Evolutionary conservation across 2,113 vertebrate species (phyloP).

Genomic region (Tympanuchus pallidicinctus): DNA sequence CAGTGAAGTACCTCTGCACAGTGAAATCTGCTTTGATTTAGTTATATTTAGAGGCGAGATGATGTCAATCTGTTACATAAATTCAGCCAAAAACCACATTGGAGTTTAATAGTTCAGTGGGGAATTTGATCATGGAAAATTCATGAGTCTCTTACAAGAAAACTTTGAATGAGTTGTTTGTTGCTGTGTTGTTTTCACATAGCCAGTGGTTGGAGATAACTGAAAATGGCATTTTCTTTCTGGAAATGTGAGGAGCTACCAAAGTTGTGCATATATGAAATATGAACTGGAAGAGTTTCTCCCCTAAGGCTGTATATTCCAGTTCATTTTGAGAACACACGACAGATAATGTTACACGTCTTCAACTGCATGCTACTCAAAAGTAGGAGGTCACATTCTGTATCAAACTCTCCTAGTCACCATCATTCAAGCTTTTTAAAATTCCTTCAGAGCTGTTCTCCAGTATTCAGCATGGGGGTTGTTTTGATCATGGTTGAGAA

Average conservation of each 20-base stretch:
- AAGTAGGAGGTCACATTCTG: background rate
- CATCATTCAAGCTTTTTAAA: background rate
- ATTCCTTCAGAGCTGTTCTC: background rate
- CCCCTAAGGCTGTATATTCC: background rate
- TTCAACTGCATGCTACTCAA: background rate
- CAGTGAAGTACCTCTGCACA: constrained; percentile 16
- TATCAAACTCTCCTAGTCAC: background rate
- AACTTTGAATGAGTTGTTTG: constrained; percentile 45
- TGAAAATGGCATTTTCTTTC: constrained; percentile 28
- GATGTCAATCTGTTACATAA: constrained; percentile 60
- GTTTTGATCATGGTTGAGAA: background rate
- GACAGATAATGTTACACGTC: background rate
- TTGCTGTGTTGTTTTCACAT: constrained; percentile 30
- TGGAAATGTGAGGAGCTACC: background rate
- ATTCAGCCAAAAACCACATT: constrained; percentile 58
- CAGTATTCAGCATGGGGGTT: fast-evolving
- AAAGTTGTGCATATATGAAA: fast-evolving
- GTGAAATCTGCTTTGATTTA: constrained; percentile 54
- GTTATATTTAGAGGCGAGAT: constrained; percentile 48
- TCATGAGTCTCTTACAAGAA: constrained; percentile 57
- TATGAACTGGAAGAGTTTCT: background rate
- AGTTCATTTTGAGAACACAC: background rate
- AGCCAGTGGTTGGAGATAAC: background rate
- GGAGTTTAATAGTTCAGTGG: constrained; percentile 52
- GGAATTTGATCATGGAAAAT: constrained; percentile 70